Base-by-base conservation (phyloP, 2,113 vertebrate species). In the Hypocryptadius cinnamomeus region DNA sequence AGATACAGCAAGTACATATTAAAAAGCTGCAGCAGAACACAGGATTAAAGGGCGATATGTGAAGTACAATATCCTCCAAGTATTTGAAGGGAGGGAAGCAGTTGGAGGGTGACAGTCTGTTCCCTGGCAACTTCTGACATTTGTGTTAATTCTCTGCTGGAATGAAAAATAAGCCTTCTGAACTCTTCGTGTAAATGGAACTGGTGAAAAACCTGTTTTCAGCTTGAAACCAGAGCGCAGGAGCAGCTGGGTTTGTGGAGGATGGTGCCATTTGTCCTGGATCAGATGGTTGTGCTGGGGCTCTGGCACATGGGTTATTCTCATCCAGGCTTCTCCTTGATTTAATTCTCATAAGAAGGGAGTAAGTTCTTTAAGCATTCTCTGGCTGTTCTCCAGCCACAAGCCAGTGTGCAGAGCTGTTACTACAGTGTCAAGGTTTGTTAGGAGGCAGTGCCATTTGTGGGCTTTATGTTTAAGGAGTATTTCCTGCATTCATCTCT, bases 101-200 rank as follows among this genome's bases (percentile, higher is more conserved):
- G 93, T 96, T 96, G 94, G 93, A 96, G 94, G 93, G 85, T 96
- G 90, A 93, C 96, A 96, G 96, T 93, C 94, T 96, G 96, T 96
- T 96, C 94, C 94, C 82, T 95, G 96, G 96, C 94, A 96, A 87
- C 92, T 96, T 93, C 87, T 93, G 96, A 96, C 93, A 95, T 94
- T 95, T 94, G 66, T 95, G 96, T 94, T 96, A 95, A 96, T 96
- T 96, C 94, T 96, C 85, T 87, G 79, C 86, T 95, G 93, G 93
- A 96, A 93, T 90, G 68, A 93, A 96, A 94, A 91, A 96, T 90
- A 94, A 95, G 93, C 92, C 90, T 96, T 95, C 94, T 93, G 94
- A 96, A 95, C 90, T 91, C 92, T 70, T 89, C 42, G 70, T 96
- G 92, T 93, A 96, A 94, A 96, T 83, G 65, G 87, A 95, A 88